A percentile compares a stretch with the other conserved stretches of the same genome.
Conservation (phyloP, 2,888 invertebrate genomes). For the Drosophila neonasuta region DNA sequence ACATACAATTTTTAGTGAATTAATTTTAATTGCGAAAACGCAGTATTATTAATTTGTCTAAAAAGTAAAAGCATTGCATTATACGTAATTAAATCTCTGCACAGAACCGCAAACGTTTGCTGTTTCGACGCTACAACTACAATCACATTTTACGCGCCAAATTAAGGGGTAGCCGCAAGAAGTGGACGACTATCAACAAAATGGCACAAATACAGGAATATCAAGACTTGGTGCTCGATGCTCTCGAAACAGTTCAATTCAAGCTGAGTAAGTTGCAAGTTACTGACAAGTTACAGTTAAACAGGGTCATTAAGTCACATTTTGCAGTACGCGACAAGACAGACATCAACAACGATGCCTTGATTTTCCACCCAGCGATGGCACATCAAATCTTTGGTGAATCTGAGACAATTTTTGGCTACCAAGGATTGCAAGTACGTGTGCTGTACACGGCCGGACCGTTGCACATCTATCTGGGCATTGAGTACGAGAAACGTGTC, state of each 20-base stretch:
- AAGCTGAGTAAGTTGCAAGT: constrained; percentile 78
- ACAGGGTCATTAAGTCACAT: neutral
- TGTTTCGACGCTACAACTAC: constrained; percentile 36
- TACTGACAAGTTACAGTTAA: neutral
- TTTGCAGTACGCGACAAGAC: constrained; percentile 85
- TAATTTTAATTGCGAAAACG: constrained; percentile 33
- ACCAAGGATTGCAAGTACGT: constrained; percentile 90
- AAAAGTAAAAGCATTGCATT: constrained; percentile 8
- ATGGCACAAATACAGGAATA: constrained; percentile 79
- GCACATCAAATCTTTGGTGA: constrained; percentile 97
- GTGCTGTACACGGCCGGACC: constrained; percentile 92
- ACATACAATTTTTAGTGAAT: constrained; percentile 3
- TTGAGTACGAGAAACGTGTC: constrained; percentile 87
- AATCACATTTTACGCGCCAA: constrained; percentile 70
- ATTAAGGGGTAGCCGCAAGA: constrained; percentile 27
- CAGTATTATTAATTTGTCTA: neutral
- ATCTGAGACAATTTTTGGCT: constrained; percentile 96
- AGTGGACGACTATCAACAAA: constrained; percentile 21
- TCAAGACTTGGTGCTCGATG: constrained; percentile 79
- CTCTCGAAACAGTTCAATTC: constrained; percentile 80
- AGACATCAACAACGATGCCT: constrained; percentile 87
- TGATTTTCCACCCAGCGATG: constrained; percentile 91
- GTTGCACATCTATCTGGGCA: constrained; percentile 89
- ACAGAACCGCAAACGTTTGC: constrained; percentile 31
- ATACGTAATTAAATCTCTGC: constrained; percentile 21